phyloP scores from a whole-genome alignment of 2,797 vertebrate species.

The Ctenopoma kingsleyae region DNA sequence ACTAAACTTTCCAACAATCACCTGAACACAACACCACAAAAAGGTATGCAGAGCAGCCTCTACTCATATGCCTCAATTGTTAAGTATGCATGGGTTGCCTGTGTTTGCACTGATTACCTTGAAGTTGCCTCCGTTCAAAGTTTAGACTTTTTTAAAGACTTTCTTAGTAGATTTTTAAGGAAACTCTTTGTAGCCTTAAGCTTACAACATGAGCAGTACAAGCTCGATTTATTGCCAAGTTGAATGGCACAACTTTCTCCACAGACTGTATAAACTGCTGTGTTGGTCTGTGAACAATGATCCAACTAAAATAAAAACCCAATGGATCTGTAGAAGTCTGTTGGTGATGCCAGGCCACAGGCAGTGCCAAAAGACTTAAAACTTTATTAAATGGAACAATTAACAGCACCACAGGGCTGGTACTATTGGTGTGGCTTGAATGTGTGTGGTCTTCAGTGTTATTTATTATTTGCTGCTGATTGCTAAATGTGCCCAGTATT shows the following conservation, averaged over 20 bases:
- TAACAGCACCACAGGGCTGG: not conserved
- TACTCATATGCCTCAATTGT: not conserved
- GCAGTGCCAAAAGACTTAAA: not conserved
- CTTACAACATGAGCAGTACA: constrained; percentile 4
- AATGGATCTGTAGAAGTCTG: constrained; percentile 18
- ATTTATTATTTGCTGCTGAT: constrained; percentile 33
- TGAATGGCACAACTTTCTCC: constrained; percentile 17
- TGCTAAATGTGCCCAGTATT: constrained; percentile 11
- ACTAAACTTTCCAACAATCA: not conserved
- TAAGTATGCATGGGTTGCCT: not conserved
- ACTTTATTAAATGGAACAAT: constrained; percentile 27
- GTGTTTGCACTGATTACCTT: not conserved
- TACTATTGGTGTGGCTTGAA: not conserved
- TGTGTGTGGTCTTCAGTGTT: constrained; percentile 29
- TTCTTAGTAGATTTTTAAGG: not conserved
- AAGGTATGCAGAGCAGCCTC: not conserved
- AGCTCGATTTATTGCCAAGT: constrained; percentile 16
- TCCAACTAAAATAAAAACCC: constrained; percentile 14
- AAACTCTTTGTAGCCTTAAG: constrained; percentile 19
- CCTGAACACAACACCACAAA: not conserved
- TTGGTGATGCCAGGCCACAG: constrained; percentile 12
- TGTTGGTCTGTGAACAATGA: constrained; percentile 43
- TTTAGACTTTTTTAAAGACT: constrained; percentile 13
- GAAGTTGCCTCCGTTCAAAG: not conserved
- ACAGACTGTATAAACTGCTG: constrained; percentile 31